phyloP scores from a whole-genome alignment of 2,113 vertebrate species.

The Malurus alboscapulatus region DNA sequence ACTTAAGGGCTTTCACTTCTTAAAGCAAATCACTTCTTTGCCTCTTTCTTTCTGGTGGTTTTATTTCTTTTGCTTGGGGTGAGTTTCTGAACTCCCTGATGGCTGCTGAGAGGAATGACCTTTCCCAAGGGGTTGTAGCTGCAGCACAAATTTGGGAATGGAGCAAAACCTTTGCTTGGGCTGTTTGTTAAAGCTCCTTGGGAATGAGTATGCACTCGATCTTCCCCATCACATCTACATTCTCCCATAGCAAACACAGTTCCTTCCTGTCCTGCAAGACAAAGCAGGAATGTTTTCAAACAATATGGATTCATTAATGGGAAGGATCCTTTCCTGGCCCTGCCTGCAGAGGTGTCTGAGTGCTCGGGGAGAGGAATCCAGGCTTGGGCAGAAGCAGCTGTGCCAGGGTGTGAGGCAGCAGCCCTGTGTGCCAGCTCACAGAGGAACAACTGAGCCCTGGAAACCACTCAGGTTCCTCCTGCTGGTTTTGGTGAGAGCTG shows the following conservation, averaged over 20 bases:
- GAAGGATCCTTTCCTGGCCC: neutral
- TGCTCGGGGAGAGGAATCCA: neutral
- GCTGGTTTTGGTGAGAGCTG: neutral
- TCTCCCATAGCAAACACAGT: neutral
- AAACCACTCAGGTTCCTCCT: neutral
- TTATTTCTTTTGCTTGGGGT: neutral
- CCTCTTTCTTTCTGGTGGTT: neutral
- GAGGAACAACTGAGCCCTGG: slow-evolving; percentile 69
- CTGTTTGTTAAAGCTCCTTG: neutral
- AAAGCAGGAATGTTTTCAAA: neutral
- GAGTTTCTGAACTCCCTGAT: neutral
- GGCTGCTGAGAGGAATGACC: neutral
- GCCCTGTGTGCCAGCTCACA: neutral
- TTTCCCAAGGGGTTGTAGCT: neutral
- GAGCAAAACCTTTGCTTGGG: neutral
- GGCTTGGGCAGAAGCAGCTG: neutral
- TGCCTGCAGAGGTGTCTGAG: neutral
- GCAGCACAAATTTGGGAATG: neutral
- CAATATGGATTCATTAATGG: neutral
- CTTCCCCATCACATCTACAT: neutral
- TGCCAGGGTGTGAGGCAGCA: slow-evolving; percentile 14
- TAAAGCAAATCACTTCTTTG: neutral
- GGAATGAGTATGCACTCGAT: neutral
- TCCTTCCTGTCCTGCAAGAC: neutral
- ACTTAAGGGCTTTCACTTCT: slow-evolving; percentile 25